Percentiles rank a stretch among this genome's conserved stretches.
phyloP scores from a whole-genome alignment of 2,113 vertebrate species.

The Zosterops hypoxanthus region DNA sequence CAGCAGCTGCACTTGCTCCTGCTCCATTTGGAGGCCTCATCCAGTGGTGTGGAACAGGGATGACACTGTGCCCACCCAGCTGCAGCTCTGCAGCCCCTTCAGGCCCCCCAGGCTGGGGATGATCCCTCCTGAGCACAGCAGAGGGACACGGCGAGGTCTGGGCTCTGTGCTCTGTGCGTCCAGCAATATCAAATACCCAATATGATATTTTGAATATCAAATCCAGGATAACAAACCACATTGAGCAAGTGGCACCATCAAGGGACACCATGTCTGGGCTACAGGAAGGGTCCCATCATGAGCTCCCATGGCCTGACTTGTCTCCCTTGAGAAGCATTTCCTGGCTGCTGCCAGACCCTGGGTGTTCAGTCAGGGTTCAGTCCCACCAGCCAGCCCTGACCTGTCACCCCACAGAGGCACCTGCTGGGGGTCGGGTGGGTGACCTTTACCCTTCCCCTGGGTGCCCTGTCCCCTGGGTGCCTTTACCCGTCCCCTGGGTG shows the following conservation, averaged over 20 bases:
- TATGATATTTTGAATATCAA: background rate
- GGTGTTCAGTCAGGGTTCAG: too few species aligned
- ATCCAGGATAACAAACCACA: accelerated
- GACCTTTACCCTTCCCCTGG: background rate
- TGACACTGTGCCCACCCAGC: accelerated
- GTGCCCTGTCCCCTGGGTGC: background rate
- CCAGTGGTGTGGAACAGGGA: accelerated
- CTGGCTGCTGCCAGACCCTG: too few species aligned
- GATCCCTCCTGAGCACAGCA: accelerated
- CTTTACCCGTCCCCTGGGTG: background rate
- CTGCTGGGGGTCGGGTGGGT: accelerated
- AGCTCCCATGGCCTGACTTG: too few species aligned
- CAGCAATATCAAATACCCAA: background rate
- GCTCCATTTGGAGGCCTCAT: background rate
- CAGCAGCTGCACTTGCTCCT: background rate
- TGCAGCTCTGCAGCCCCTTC: accelerated
- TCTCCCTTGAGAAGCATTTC: too few species aligned
- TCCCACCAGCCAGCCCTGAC: too few species aligned
- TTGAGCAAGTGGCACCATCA: accelerated
- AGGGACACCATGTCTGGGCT: accelerated
- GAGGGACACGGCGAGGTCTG: accelerated
- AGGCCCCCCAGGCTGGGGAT: background rate
- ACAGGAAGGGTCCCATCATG: accelerated
- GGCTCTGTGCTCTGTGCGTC: background rate
- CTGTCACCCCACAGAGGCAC: accelerated